These are phyloP conservation scores for Sapajus apella DNA, from an alignment of 2,113 vertebrate species.

Conservation along the genomic window DNA sequence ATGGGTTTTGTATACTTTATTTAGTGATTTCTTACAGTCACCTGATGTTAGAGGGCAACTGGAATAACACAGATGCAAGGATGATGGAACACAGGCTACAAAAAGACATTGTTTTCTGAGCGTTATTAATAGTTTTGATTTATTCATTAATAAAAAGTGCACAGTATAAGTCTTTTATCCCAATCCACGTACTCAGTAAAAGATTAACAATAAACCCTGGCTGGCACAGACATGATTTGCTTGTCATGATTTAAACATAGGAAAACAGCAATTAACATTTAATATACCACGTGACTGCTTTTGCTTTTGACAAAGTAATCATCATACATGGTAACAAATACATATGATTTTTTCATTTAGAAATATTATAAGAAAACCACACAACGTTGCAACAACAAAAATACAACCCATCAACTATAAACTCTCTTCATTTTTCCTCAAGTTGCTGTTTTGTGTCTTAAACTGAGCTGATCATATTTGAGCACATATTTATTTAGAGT, in stretches of 20 bases:
- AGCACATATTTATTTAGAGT: slow-evolving; percentile 22
- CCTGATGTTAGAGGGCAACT: not conserved
- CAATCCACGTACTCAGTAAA: slow-evolving; percentile 84
- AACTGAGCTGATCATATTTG: slow-evolving; percentile 48
- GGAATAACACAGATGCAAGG: not conserved
- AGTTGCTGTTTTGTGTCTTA: slow-evolving; percentile 66
- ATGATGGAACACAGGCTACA: not conserved
- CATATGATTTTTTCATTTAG: slow-evolving; percentile 77
- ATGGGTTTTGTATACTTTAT: not conserved
- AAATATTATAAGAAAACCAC: slow-evolving; percentile 76
- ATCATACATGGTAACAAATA: slow-evolving; percentile 77
- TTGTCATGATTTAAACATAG: slow-evolving; percentile 85
- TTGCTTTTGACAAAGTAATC: slow-evolving; percentile 80
- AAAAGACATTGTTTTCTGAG: not conserved
- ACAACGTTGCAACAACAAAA: slow-evolving; percentile 75
- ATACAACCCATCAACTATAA: slow-evolving; percentile 76
- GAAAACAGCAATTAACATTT: slow-evolving; percentile 78
- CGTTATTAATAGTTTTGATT: slow-evolving; percentile 85
- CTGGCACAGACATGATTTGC: slow-evolving; percentile 85
- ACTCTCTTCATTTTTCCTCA: slow-evolving; percentile 66
- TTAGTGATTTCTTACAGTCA: not conserved
- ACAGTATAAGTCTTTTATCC: slow-evolving; percentile 95
- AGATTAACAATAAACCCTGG: slow-evolving; percentile 83
- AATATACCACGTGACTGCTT: slow-evolving; percentile 77
- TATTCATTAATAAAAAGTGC: slow-evolving; percentile 93